Evolutionary conservation across 2,888 invertebrate species (phyloP).

Genomic region (Drosophila meridiana): DNA sequence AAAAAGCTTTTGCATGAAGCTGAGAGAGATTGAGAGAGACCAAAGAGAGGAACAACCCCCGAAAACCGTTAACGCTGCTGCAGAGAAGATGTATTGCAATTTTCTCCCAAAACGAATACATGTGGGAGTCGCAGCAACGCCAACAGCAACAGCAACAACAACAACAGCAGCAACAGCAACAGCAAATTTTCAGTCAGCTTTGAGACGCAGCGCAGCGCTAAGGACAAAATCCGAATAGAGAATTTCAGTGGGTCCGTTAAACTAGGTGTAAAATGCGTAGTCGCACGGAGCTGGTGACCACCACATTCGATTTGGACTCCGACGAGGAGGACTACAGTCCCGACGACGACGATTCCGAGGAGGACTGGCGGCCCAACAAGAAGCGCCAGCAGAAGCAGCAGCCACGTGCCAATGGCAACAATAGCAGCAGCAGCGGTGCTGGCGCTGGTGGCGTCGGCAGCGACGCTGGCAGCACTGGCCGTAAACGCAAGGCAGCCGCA

Average conservation of each 20-base stretch:
- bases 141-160: slow-evolving; percentile 26
- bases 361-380: slow-evolving; percentile 84
- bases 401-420: slow-evolving; percentile 49
- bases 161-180: slow-evolving; percentile 37
- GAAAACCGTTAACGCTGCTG: slow-evolving; percentile 11
- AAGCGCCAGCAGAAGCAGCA: slow-evolving; percentile 75
- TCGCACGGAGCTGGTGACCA: slow-evolving; percentile 85
- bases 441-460: slow-evolving; percentile 37
- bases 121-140: slow-evolving; percentile 55
- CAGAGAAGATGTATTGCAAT: slow-evolving; percentile 53
- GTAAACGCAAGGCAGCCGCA: slow-evolving; percentile 60
- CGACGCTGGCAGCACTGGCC: slow-evolving; percentile 52
- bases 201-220: slow-evolving; percentile 44
- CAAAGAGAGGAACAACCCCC: slow-evolving; percentile 43
- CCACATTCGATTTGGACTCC: slow-evolving; percentile 84
- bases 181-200: slow-evolving; percentile 60
- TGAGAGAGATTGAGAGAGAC: slow-evolving; percentile 13
- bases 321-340: slow-evolving; percentile 83
- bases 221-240: slow-evolving; percentile 35
- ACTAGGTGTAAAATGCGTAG: slow-evolving; percentile 78
- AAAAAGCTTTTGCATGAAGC: slow-evolving; percentile 38
- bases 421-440: slow-evolving; percentile 21
- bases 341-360: slow-evolving; percentile 84
- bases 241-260: background rate
- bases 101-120: slow-evolving; percentile 11